These are phyloP conservation scores for Bothrops jararaca DNA, from an alignment of 2,113 vertebrate species.

Conservation along the genomic window DNA sequence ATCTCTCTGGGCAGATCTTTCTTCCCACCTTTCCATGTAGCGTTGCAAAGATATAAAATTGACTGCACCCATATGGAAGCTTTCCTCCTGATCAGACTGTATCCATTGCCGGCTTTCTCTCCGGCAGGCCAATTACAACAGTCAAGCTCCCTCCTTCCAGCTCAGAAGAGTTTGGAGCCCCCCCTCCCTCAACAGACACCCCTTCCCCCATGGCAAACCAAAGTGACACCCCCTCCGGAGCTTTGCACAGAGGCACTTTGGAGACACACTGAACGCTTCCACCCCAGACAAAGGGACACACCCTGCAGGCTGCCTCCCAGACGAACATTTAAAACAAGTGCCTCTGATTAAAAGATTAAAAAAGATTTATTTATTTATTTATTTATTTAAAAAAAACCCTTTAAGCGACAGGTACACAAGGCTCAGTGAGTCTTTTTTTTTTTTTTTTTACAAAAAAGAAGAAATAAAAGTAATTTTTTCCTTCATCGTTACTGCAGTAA, in stretches of 20 bases:
- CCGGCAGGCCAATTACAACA: neutral
- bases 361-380: neutral
- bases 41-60: neutral
- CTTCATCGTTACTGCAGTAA: neutral
- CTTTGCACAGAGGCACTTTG: neutral
- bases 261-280: neutral
- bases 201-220: neutral
- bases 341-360: neutral
- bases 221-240: neutral
- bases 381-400: neutral
- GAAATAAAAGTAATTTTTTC: neutral
- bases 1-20: neutral
- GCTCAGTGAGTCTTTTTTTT: neutral
- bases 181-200: neutral
- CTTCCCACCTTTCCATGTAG: neutral
- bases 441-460: neutral
- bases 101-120: no score
- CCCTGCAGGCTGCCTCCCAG: neutral
- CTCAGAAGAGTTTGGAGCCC: neutral
- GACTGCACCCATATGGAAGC: neutral
- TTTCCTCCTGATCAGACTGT: neutral
- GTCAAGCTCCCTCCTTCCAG: neutral
- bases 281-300: constrained; percentile 26
- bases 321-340: neutral
- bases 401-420: neutral